These are phyloP conservation scores for Tuta absoluta DNA, from an alignment of 2,888 invertebrate species.

Conservation along the genomic window DNA sequence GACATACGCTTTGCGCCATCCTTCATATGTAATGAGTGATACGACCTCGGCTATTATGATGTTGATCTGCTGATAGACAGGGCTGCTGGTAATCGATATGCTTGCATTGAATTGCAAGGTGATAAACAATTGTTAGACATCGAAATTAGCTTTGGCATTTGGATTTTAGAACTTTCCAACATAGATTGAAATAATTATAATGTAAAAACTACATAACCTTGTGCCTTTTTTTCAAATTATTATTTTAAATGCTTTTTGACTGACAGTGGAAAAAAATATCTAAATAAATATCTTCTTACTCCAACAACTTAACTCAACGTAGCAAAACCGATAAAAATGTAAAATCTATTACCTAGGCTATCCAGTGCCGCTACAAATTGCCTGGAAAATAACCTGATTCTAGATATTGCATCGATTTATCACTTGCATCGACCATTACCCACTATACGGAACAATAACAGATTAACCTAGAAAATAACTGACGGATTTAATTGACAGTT, in stretches of 20 bases:
- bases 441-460: constrained; percentile 9
- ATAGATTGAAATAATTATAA: too few species aligned
- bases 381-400: constrained; percentile 18
- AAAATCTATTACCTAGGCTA: constrained; percentile 15
- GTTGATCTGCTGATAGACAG: constrained; percentile 10
- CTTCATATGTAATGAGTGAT: too few species aligned
- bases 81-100: constrained; percentile 13
- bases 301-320: neutral
- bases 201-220: too few species aligned
- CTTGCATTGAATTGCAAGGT: constrained; percentile 14
- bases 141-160: too few species aligned
- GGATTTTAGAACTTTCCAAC: too few species aligned
- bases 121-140: constrained; percentile 20
- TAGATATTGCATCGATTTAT: constrained; percentile 20
- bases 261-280: too few species aligned
- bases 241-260: too few species aligned
- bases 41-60: constrained; percentile 19
- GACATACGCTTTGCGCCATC: too few species aligned
- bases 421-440: constrained; percentile 6
- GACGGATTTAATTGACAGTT: constrained; percentile 12
- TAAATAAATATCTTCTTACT: too few species aligned
- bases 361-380: constrained; percentile 10
- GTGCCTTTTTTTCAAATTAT: too few species aligned
- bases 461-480: constrained; percentile 22
- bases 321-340: constrained; percentile 11